Evolutionary conservation across 1,140 invertebrate species (phyloP), one percentile per base, ranked within the genome.

Genomic region (Hyphantria cunea): DNA sequence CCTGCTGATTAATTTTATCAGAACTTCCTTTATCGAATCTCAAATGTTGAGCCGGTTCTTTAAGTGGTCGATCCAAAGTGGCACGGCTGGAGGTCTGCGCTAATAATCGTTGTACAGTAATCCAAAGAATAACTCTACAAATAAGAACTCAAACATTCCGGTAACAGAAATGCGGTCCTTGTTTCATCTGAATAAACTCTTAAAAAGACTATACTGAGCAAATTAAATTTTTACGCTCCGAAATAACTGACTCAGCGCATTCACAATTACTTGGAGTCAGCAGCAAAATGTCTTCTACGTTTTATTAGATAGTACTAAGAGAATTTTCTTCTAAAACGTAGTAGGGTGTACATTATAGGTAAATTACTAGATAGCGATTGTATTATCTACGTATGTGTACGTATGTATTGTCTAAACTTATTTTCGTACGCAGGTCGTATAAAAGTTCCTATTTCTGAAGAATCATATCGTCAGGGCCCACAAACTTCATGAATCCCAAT

Each of bases 401-500:
- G 17, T 3, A 59, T 31, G 11, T 64, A 60, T 64, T 53, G 32
- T 62, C 37, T 53, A 55, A 47, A 17, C 25, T 31, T 31, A 52
- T 65, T 44, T 51, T 53, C 51, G n/a, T 47, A 13, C 13, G 37
- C 49, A 59, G 54, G 55, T 65, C 53, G 50, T 37, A 56, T 64
- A 60, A 55, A 42, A 55, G 10, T 48, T 65, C 10, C 32, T 66
- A 61, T 70, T 72, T 70, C 60, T 56, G 60, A 66, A 55, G 42
- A 72, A 68, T 72, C 77, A 76, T 80, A 69, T 76, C 80, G 86
- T 79, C 76, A 84, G 68, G 80, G 62, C 71, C 79, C 83, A 74
- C 81, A 83, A 85, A 86, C 82, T 87, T 72, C 84, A 90, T 90
- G 87, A 90, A 90, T 90, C 76, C 80, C 82, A 90, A 90, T 90